These are phyloP conservation scores for Hoplodrina blanda DNA, from an alignment of 2,888 invertebrate genomes.

Conservation along the genomic window DNA sequence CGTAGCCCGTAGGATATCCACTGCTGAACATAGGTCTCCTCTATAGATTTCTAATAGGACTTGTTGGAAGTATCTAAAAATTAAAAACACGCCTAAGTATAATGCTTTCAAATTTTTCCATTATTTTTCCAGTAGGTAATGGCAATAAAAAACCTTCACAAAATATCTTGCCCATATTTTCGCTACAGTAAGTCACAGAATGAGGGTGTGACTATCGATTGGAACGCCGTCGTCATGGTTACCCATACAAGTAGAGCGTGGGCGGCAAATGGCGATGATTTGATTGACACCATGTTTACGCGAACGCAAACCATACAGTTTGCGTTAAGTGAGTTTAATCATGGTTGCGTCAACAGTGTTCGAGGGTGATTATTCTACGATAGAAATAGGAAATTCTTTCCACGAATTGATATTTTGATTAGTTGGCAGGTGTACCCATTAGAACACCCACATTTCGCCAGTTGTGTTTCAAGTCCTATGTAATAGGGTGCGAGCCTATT, in stretches of 20 bases:
- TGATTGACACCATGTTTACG: conserved; percentile 46
- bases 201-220: conserved; percentile 37
- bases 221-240: conserved; percentile 20
- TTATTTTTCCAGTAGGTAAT: no score
- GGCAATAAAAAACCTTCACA: no score
- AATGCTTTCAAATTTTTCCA: no score
- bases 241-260: conserved; percentile 31
- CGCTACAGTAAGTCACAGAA: background rate
- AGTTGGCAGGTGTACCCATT: no score
- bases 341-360: conserved; percentile 8
- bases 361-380: conserved; percentile 1
- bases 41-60: no score
- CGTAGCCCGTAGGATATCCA: no score
- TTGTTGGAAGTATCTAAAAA: no score
- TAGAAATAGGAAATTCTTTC: background rate
- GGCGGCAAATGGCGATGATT: conserved; percentile 11
- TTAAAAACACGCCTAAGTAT: no score
- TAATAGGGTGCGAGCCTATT: no score
- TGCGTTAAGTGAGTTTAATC: conserved; percentile 42
- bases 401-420: conserved; percentile 14
- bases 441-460: no score
- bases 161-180: background rate
- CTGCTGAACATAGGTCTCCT: no score
- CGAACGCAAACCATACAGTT: conserved; percentile 32
- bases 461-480: no score